These are phyloP conservation scores for Nasonia giraulti DNA, from an alignment of 1,140 invertebrate species.

Conservation along the genomic window DNA sequence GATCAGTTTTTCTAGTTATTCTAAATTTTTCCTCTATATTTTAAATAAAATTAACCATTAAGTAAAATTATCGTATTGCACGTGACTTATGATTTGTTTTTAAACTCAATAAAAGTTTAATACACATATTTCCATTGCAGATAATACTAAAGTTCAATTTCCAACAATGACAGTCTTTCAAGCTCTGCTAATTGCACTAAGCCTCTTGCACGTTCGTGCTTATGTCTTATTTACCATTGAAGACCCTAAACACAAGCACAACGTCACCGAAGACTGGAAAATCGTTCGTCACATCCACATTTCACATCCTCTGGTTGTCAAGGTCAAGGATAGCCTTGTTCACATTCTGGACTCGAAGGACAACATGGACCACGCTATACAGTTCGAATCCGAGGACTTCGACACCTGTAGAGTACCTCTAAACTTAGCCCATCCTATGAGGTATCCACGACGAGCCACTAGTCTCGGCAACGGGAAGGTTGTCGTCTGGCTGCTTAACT, in stretches of 20 bases:
- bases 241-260: background rate
- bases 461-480: constrained; percentile 38
- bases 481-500: constrained; percentile 31
- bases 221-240: background rate
- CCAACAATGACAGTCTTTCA: constrained; percentile 3
- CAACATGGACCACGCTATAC: background rate
- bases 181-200: background rate
- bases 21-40: no score
- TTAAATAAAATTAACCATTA: no score
- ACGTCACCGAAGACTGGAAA: constrained; percentile 3
- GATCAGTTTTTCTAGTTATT: no score
- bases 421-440: background rate
- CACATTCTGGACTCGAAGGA: constrained; percentile 1
- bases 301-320: background rate
- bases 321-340: background rate
- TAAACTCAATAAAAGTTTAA: no score
- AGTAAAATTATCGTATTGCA: no score
- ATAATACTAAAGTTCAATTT: background rate
- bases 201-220: background rate
- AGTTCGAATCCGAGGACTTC: background rate
- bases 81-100: no score
- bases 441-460: background rate
- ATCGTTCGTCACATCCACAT: constrained; percentile 13
- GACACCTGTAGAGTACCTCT: background rate
- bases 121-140: background rate